Base-by-base conservation (phyloP, 2,888 invertebrate genomes). In the Lymantria dispar region DNA sequence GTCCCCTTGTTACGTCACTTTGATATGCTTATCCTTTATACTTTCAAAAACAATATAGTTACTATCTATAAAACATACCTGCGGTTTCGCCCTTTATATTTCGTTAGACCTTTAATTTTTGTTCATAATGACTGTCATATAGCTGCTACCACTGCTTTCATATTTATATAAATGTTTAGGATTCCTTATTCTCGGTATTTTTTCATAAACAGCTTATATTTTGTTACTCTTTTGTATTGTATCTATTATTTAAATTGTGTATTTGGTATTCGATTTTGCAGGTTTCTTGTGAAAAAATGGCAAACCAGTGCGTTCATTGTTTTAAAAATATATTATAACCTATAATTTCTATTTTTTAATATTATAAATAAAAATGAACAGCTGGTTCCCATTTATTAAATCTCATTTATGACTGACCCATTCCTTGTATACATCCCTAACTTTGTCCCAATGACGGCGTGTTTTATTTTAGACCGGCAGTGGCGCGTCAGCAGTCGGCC, bases 391-490 rank as follows among this genome's bases (percentile, higher is more conserved):
- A 22, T 56, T 14, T 50, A 58, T 47, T 60, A 57, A 59, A 56
- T 59, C 47, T 60, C 50, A 53, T 61, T 62, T 58, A 65, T 47
- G 52, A 65, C 54, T 54, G 48, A 60, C 68, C 74, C 55, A 51
- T 52, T 77, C 74, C 65, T 62, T 54, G 60, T 69, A 56, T 65
- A 72, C 56, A 70, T 75, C 80, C 79, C 74, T 74, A 70, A 76
- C 68, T 79, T 72, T 80, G 70, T 79, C 79, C 81, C 81, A 88
- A 80, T 89, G 87, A 87, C 79, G 72, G 72, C 78, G 82, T 89
- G 82, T 90, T 91, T 90, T 82, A 84, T 92, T 92, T 90, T 92
- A 92, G 92, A 91, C 92, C 92, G 75, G 87, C 90, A 76, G 92
- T 92, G 87, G 88, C 92, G 85, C 88, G 92, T 62, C 92, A 92